phyloP scores from a whole-genome alignment of 53 echinoderm and acorn worm species.

The Henricia sp. region DNA sequence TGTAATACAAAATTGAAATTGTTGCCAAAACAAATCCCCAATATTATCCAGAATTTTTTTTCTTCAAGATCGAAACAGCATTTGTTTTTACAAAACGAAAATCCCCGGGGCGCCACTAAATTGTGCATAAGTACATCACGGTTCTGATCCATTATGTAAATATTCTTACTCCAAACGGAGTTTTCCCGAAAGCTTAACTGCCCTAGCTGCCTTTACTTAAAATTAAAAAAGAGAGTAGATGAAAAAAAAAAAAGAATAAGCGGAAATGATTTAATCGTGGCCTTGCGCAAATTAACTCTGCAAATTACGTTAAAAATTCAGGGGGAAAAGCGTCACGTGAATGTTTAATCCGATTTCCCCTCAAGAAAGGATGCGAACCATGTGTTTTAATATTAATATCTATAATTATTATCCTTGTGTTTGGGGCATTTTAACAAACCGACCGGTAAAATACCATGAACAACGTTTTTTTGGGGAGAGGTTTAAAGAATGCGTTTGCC shows the following conservation, averaged over 20 bases:
- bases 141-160: conserved; percentile 60
- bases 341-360: conserved; percentile 49
- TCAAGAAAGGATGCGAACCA: conserved; percentile 2
- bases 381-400: conserved; percentile 42
- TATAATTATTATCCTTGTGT: conserved; percentile 27
- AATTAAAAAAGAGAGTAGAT: no score
- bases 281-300: conserved; percentile 49
- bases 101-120: conserved; percentile 40
- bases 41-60: conserved; percentile 17
- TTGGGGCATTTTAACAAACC: no score
- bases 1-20: no score
- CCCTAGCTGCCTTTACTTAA: background rate
- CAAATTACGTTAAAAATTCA: conserved; percentile 52
- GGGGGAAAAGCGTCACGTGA: background rate
- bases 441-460: no score
- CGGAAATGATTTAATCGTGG: conserved; percentile 25
- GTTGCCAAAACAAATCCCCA: background rate
- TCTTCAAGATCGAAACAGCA: conserved; percentile 18
- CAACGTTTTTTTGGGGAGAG: no score
- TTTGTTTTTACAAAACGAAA: conserved; percentile 37
- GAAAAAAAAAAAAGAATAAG: no score
- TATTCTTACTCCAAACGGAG: conserved; percentile 12
- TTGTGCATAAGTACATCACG: conserved; percentile 52
- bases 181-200: conserved; percentile 1
- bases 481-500: no score